Conservation (phyloP, 1,140 invertebrate species). For the Monochamus saltuarius region DNA sequence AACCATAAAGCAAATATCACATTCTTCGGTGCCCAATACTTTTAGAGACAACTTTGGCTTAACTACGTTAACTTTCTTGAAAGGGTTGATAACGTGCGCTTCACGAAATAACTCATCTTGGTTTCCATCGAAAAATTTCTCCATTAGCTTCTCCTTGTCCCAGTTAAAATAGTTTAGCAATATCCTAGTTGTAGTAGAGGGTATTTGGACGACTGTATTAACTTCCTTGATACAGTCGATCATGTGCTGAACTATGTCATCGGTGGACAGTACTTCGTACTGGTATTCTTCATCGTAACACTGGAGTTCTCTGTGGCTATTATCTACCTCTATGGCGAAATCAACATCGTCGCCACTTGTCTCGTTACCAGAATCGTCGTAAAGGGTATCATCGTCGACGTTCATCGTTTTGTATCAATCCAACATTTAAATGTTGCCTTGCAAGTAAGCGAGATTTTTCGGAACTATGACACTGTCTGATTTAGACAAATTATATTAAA, state of each 20-base stretch:
- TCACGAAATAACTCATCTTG: slow-evolving; percentile 66
- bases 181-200: slow-evolving; percentile 61
- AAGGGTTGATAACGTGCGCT: slow-evolving; percentile 67
- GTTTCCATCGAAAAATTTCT: slow-evolving; percentile 68
- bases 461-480: slow-evolving; percentile 15
- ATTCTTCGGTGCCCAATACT: slow-evolving; percentile 69
- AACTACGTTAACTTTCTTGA: slow-evolving; percentile 48
- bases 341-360: slow-evolving; percentile 89
- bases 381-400: slow-evolving; percentile 61
- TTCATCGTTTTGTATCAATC: slow-evolving; percentile 54
- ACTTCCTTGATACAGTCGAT: slow-evolving; percentile 69
- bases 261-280: slow-evolving; percentile 79
- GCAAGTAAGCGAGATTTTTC: neutral
- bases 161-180: slow-evolving; percentile 72
- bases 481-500: slow-evolving; percentile 20
- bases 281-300: slow-evolving; percentile 86
- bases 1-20: slow-evolving; percentile 86
- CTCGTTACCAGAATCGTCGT: slow-evolving; percentile 88
- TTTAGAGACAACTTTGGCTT: slow-evolving; percentile 42
- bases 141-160: slow-evolving; percentile 75
- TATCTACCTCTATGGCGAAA: slow-evolving; percentile 87
- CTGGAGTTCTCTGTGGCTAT: slow-evolving; percentile 71
- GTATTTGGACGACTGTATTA: slow-evolving; percentile 57
- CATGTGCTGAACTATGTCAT: slow-evolving; percentile 70
- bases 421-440: slow-evolving; percentile 21